These are phyloP conservation scores for Petrolisthes manimaculis DNA, from an alignment of 2,888 invertebrate genomes.

Conservation along the genomic window DNA sequence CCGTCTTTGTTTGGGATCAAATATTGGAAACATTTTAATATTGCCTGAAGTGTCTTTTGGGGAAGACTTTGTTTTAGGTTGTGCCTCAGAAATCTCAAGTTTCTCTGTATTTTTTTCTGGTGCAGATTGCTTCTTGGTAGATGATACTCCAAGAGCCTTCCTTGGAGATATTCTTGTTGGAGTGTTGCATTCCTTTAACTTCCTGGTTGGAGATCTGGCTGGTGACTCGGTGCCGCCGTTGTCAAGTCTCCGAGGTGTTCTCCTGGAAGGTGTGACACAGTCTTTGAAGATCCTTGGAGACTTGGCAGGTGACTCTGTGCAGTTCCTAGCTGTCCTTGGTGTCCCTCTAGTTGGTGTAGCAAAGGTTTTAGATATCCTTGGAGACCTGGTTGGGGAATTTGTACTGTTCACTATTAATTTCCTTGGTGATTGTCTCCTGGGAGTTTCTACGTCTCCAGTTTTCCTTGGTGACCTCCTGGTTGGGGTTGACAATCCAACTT, in stretches of 20 bases:
- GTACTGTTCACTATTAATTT: background rate
- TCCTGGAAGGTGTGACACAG: background rate
- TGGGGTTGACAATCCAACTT: background rate
- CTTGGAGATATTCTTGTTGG: slow-evolving; percentile 21
- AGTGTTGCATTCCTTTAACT: background rate
- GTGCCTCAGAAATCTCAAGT: too few species aligned
- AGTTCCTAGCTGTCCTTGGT: slow-evolving; percentile 18
- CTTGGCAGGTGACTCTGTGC: background rate
- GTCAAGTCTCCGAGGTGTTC: slow-evolving; percentile 24
- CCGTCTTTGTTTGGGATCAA: slow-evolving; percentile 37
- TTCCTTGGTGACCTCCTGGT: slow-evolving; percentile 4
- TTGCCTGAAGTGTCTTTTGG: background rate
- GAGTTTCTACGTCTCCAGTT: background rate
- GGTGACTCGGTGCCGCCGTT: background rate
- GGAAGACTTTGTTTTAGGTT: background rate
- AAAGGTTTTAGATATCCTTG: background rate
- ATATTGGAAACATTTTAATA: slow-evolving; percentile 39
- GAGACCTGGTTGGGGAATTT: background rate
- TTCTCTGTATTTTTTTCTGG: background rate
- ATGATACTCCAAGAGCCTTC: background rate
- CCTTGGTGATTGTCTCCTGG: background rate
- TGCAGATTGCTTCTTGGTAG: background rate
- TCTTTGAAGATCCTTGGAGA: slow-evolving; percentile 12
- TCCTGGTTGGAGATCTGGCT: background rate
- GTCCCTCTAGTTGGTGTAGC: slow-evolving; percentile 3